Evolutionary conservation across 2,113 vertebrate genomes (phyloP).

Genomic region (Talpa occidentalis): DNA sequence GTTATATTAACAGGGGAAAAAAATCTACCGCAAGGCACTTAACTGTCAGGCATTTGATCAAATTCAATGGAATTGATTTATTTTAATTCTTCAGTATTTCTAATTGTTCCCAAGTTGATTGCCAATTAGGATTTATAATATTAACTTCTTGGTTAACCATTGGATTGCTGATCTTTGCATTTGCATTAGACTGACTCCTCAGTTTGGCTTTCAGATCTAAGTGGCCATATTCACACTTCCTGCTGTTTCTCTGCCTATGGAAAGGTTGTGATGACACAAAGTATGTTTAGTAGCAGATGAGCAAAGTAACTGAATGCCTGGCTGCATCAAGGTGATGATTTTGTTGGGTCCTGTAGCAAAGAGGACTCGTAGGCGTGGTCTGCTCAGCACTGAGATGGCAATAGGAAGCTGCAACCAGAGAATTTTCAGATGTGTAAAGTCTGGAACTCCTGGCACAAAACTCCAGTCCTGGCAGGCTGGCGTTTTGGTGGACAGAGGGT

Average conservation of each 20-base stretch:
- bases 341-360: not conserved
- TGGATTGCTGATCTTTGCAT: conserved; percentile 33
- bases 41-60: conserved; percentile 67
- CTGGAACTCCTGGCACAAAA: not conserved
- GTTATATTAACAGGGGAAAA: not conserved
- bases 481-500: not conserved
- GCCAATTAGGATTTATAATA: conserved; percentile 54
- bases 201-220: not conserved
- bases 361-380: not conserved
- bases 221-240: not conserved
- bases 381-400: not conserved
- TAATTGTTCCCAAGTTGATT: conserved; percentile 68
- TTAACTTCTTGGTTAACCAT: conserved; percentile 64
- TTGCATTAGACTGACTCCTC: not conserved
- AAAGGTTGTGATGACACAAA: not conserved
- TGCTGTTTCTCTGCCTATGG: not conserved
- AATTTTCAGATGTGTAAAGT: not conserved
- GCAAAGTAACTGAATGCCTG: not conserved
- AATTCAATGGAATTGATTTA: conserved; percentile 72
- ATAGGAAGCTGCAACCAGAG: not conserved
- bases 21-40: conserved; percentile 46
- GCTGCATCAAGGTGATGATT: not conserved
- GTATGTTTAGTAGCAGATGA: not conserved
- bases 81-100: conserved; percentile 70
- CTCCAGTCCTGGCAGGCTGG: fast-evolving